Conservation (phyloP, 2,113 vertebrate genomes). For the Forbesichthys agassizii region DNA sequence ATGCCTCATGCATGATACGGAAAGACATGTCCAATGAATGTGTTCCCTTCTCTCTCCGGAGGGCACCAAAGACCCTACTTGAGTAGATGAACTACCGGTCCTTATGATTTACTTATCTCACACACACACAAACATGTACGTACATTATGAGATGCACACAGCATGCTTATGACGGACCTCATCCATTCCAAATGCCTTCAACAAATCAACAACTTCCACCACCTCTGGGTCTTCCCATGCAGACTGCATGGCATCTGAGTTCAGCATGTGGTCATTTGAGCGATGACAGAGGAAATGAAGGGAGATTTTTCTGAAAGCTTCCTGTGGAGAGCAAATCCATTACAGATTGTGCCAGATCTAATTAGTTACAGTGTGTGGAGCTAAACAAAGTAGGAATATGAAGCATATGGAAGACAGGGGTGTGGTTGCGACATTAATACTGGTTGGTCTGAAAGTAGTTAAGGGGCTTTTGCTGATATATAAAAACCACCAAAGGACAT, state of each 20-base stretch:
- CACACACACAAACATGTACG: not conserved
- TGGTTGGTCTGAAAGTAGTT: slow-evolving; percentile 48
- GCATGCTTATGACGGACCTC: not conserved
- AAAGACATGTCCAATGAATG: slow-evolving; percentile 29
- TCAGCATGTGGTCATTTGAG: slow-evolving; percentile 68
- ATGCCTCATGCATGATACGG: slow-evolving; percentile 27
- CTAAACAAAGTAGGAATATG: slow-evolving; percentile 49
- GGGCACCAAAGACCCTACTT: not conserved
- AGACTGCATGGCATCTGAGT: slow-evolving; percentile 39
- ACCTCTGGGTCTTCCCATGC: too few species aligned
- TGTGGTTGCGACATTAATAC: slow-evolving; percentile 51
- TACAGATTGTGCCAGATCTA: slow-evolving; percentile 71
- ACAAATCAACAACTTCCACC: slow-evolving; percentile 13
- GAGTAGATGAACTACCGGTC: not conserved
- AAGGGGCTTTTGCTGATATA: slow-evolving; percentile 29
- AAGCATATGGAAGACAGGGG: slow-evolving; percentile 37
- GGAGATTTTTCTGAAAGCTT: slow-evolving; percentile 67
- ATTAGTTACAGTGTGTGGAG: slow-evolving; percentile 72
- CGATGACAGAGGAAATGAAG: slow-evolving; percentile 68
- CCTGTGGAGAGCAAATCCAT: slow-evolving; percentile 69
- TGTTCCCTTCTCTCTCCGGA: slow-evolving; percentile 19
- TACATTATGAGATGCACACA: not conserved
- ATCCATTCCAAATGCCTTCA: slow-evolving; percentile 9
- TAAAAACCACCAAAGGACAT: slow-evolving; percentile 32
- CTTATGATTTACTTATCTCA: not conserved